Percentiles rank a stretch among this genome's conserved stretches.
Evolutionary conservation across 2,888 invertebrate species (phyloP).

Genomic region (Crocallis elinguaria): DNA sequence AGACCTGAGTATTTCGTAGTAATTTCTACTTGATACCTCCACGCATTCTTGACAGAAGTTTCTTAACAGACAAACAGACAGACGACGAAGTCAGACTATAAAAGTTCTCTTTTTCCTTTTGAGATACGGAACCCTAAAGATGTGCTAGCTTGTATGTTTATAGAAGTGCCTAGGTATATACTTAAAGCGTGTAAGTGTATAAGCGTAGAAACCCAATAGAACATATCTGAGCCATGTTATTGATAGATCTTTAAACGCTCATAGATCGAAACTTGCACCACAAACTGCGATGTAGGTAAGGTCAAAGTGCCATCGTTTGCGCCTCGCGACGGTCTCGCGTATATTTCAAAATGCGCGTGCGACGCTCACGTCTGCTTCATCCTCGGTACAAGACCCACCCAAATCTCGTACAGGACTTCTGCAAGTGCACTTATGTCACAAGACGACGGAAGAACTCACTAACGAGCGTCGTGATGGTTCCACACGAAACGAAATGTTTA

Average conservation of each 20-base stretch:
- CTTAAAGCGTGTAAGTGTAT: no score
- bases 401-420: constrained; percentile 35
- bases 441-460: constrained; percentile 37
- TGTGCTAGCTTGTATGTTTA: no score
- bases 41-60: no score
- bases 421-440: constrained; percentile 42
- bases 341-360: constrained; percentile 56
- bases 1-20: no score
- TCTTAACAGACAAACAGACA: no score
- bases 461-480: constrained; percentile 39
- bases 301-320: constrained; percentile 73
- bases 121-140: no score
- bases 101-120: no score
- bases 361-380: constrained; percentile 43
- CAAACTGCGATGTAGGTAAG: constrained; percentile 52
- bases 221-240: not conserved
- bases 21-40: no score
- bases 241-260: not conserved
- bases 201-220: not conserved
- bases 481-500: constrained; percentile 37
- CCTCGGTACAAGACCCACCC: constrained; percentile 46
- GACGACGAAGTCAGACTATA: no score
- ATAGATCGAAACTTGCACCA: constrained; percentile 27
- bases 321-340: constrained; percentile 58
- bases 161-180: no score